A percentile compares a stretch with the other conserved stretches of the same genome.
Conservation (phyloP, 1,140 invertebrate genomes). For the Zaprionus gabonicus region DNA sequence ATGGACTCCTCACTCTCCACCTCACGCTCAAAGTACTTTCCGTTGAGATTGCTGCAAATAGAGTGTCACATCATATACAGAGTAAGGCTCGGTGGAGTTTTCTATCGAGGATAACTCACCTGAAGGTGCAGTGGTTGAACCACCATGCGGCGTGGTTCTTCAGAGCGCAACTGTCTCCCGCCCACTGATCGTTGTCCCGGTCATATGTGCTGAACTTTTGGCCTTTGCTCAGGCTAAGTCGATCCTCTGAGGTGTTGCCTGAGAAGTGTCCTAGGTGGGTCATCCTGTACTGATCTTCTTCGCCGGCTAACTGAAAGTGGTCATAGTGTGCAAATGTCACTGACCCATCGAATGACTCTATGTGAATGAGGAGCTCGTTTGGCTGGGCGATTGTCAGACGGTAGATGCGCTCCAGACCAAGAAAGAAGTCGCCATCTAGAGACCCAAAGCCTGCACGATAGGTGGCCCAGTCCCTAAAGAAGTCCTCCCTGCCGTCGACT, state of each 20-base stretch:
- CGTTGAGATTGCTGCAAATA: slow-evolving; percentile 5
- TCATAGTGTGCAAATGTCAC: not conserved
- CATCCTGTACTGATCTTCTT: not conserved
- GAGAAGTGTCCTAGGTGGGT: not conserved
- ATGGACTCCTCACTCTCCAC: not conserved
- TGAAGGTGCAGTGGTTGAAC: slow-evolving; percentile 4
- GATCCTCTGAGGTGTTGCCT: not conserved
- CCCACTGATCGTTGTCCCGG: slow-evolving; percentile 13
- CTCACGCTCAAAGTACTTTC: not conserved
- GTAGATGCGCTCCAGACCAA: slow-evolving; percentile 9
- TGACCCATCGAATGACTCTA: not conserved
- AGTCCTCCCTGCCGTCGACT: slow-evolving; percentile 6
- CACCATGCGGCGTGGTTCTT: slow-evolving; percentile 11
- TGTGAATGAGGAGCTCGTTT: not conserved
- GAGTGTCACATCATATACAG: not conserved
- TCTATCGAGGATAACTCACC: not conserved
- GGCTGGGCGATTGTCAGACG: not conserved
- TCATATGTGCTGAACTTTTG: slow-evolving; percentile 5
- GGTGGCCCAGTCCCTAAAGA: slow-evolving; percentile 2
- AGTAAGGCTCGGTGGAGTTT: not conserved
- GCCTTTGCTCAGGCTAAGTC: not conserved
- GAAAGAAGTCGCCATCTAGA: slow-evolving; percentile 8
- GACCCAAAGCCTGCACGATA: slow-evolving; percentile 1
- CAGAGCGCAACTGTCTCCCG: not conserved
- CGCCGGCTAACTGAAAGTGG: not conserved